Percentiles rank a stretch among this genome's conserved stretches.
Conservation (phyloP, 2,113 vertebrate genomes). For the Tonatia bakeri region DNA sequence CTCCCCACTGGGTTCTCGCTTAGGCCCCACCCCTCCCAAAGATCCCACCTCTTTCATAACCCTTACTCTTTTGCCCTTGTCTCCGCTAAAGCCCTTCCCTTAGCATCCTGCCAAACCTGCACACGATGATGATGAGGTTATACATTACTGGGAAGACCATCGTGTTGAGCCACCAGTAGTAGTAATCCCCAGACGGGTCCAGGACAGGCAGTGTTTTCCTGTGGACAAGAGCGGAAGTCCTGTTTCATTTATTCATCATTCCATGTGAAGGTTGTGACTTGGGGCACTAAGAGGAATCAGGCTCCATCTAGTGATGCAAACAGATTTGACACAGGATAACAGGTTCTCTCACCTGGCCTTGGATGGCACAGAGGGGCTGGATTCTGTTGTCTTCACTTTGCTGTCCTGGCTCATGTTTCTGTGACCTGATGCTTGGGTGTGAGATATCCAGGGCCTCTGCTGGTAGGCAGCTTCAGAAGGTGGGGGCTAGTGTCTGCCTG, state of each 20-base stretch:
- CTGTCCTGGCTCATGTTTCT: conserved; percentile 61
- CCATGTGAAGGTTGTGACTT: not conserved
- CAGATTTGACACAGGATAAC: not conserved
- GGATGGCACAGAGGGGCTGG: not conserved
- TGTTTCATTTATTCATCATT: not conserved
- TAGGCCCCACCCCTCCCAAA: accelerated
- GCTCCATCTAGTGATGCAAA: not conserved
- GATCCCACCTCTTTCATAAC: not conserved
- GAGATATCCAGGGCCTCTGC: not conserved
- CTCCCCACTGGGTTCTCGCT: not conserved
- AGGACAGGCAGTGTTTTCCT: conserved; percentile 71
- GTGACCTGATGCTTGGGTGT: not conserved
- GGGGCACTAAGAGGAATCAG: not conserved
- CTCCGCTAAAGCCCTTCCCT: not conserved
- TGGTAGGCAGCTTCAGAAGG: not conserved
- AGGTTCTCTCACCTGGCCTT: conserved; percentile 48
- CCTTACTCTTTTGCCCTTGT: too few relatives aligned
- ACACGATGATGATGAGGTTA: conserved; percentile 90
- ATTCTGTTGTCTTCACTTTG: conserved; percentile 64
- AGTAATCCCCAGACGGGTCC: conserved; percentile 89
- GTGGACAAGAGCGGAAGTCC: not conserved
- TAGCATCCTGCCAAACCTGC: conserved; percentile 81
- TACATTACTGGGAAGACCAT: conserved; percentile 90
- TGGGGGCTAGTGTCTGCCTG: not conserved
- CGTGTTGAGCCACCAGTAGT: conserved; percentile 89